These are phyloP conservation scores for Pyrgus malvae DNA, from an alignment of 2,888 invertebrate species.

Conservation along the genomic window DNA sequence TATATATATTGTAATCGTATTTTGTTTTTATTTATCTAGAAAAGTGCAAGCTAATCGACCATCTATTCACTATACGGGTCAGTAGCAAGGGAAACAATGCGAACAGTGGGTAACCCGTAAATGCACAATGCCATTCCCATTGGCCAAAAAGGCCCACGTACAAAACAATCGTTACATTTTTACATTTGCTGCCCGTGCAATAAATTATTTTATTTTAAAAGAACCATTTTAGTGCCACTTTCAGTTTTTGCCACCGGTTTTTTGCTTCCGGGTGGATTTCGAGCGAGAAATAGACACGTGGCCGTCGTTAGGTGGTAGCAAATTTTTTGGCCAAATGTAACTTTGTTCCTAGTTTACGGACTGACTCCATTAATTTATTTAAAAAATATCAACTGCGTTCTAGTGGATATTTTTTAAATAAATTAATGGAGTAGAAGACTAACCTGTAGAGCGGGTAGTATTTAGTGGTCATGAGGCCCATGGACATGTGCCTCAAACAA, in stretches of 20 bases:
- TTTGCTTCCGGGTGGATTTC: conserved; percentile 48
- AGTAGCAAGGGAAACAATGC: conserved; percentile 17
- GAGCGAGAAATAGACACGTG: conserved; percentile 66
- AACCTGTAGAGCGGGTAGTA: no score
- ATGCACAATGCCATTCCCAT: conserved; percentile 15
- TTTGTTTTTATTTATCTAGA: no score
- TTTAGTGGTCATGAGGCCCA: no score
- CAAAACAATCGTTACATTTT: conserved; percentile 55
- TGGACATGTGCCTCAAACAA: no score
- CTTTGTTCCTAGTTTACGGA: no score
- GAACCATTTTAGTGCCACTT: conserved; percentile 55
- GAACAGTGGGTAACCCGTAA: conserved; percentile 9
- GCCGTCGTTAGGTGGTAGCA: conserved; percentile 48
- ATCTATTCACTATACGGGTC: not conserved
- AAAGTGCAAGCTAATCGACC: not conserved
- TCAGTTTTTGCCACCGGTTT: conserved; percentile 67
- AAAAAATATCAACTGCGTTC: no score
- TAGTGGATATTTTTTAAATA: no score
- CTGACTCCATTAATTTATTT: no score
- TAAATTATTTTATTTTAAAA: conserved; percentile 64
- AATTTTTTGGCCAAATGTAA: conserved; percentile 18
- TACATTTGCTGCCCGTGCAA: conserved; percentile 44
- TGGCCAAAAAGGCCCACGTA: conserved; percentile 26
- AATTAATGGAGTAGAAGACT: no score
- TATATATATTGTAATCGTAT: no score